phyloP scores from a whole-genome alignment of 2,797 vertebrate species.

The Phoebastria nigripes region DNA sequence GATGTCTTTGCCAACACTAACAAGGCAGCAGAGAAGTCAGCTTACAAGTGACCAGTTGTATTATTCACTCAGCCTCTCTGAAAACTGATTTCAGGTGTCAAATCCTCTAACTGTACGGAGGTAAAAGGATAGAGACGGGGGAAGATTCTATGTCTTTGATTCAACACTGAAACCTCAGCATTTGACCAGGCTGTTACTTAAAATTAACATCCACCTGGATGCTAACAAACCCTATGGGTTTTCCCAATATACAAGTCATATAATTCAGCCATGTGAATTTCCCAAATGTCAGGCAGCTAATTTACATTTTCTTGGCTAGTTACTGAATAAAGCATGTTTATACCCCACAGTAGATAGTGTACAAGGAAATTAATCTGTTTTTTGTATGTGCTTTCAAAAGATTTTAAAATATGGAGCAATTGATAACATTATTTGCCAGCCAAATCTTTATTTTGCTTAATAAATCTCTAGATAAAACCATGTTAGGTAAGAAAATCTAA shows the following conservation, averaged over 20 bases:
- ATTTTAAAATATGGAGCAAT: slow-evolving; percentile 61
- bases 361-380: slow-evolving; percentile 54
- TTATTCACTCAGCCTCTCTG: neutral
- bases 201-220: slow-evolving; percentile 29
- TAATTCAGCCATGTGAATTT: slow-evolving; percentile 41
- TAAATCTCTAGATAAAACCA: slow-evolving; percentile 63
- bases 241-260: slow-evolving; percentile 25
- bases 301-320: slow-evolving; percentile 51
- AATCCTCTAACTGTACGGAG: neutral
- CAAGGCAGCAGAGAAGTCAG: neutral
- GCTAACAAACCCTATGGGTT: neutral
- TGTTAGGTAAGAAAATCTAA: slow-evolving; percentile 61
- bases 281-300: slow-evolving; percentile 38
- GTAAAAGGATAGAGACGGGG: neutral
- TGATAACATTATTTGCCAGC: slow-evolving; percentile 66
- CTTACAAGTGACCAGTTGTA: neutral
- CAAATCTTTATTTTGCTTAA: slow-evolving; percentile 64
- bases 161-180: neutral
- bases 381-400: slow-evolving; percentile 49
- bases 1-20: neutral
- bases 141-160: neutral
- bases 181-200: neutral
- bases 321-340: slow-evolving; percentile 49
- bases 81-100: neutral
- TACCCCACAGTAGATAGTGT: slow-evolving; percentile 20